A percentile compares a stretch with the other conserved stretches of the same genome.
Conservation (phyloP, 23 tunicate species). For the Trididemnum miniatum region DNA sequence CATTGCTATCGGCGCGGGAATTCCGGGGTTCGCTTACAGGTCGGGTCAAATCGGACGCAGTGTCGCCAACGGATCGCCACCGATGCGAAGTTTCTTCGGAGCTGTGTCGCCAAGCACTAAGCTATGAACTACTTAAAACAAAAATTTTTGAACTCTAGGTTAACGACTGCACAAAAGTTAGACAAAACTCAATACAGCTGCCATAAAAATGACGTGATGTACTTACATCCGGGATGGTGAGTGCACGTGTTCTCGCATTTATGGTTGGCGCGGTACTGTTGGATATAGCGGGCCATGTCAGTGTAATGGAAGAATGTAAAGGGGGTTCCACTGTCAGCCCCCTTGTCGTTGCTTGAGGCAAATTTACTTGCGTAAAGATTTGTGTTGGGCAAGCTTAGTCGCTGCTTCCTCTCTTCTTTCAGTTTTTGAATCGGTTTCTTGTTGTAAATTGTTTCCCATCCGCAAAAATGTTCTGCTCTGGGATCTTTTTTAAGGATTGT, state of each 20-base stretch:
- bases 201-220: too few relatives aligned
- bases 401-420: conserved; percentile 9
- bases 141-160: too few relatives aligned
- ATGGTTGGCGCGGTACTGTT: conserved; percentile 65
- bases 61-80: too few relatives aligned
- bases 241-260: conserved; percentile 7
- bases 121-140: too few relatives aligned
- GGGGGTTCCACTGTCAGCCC: neutral
- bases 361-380: neutral
- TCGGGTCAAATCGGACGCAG: too few relatives aligned
- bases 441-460: conserved; percentile 27
- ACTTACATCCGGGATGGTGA: conserved; percentile 20
- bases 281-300: conserved; percentile 55
- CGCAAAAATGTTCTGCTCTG: neutral
- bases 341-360: neutral
- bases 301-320: conserved; percentile 77
- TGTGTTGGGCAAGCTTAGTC: neutral
- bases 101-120: too few relatives aligned
- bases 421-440: neutral
- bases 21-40: too few relatives aligned
- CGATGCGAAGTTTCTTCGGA: too few relatives aligned
- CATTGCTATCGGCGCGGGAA: too few relatives aligned
- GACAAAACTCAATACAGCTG: too few relatives aligned
- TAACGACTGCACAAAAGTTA: too few relatives aligned
- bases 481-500: neutral